Conservation (phyloP, 2,113 vertebrate genomes). For the Eclectus roratus region DNA sequence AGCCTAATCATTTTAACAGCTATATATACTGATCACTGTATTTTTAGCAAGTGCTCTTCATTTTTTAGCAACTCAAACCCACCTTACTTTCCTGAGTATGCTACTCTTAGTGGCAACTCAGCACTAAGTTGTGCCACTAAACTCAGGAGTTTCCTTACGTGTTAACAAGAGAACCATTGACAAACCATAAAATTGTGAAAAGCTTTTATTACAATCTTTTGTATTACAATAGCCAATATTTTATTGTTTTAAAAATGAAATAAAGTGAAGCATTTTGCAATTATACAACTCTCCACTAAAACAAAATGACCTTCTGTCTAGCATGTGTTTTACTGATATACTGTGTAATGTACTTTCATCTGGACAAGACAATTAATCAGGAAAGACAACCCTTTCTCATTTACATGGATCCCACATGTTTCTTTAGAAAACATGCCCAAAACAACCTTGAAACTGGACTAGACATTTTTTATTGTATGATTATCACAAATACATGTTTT, state of each 20-base stretch:
- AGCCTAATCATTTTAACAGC: neutral
- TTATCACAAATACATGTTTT: conserved; percentile 5
- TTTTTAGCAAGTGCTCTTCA: neutral
- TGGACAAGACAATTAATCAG: neutral
- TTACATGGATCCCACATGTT: neutral
- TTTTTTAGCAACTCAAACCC: neutral
- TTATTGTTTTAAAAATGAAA: neutral
- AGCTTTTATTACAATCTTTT: conserved; percentile 21
- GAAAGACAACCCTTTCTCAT: neutral
- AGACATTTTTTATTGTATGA: neutral
- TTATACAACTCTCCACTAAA: neutral
- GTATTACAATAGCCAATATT: neutral
- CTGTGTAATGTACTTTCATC: neutral
- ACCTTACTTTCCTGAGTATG: neutral
- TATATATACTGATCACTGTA: neutral
- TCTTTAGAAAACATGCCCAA: neutral
- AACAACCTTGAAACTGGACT: neutral
- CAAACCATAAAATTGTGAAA: neutral
- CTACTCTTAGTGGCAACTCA: neutral
- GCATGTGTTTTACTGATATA: neutral
- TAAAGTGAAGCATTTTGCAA: neutral
- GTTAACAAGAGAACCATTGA: neutral
- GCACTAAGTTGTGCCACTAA: neutral
- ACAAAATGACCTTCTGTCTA: neutral
- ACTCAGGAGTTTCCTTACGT: neutral